Base-by-base conservation (phyloP, 2,113 vertebrate species). In the Notechis scutatus region DNA sequence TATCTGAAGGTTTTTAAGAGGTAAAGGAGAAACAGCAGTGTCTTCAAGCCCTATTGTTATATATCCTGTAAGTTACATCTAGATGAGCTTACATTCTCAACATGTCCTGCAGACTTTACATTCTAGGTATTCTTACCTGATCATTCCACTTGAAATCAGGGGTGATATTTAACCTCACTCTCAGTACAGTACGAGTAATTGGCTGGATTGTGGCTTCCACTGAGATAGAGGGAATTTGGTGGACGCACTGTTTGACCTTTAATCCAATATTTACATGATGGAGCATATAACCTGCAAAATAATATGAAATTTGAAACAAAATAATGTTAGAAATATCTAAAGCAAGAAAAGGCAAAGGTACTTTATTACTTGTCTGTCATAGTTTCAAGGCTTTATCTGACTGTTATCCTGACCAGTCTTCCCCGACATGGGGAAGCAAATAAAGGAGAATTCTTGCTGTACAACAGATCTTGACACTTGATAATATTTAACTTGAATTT, bases 151-250 rank as follows among this genome's bases (percentile, higher is more conserved):
- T 98, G 96, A 99, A 99, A 97, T 99, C 99, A 1, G 99, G 98
- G 91, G 96, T 96, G 94, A 99, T 95, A 89, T 61, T 96, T 55
- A 99, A 98, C 4, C 98, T 98, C 4, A 99, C 99, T 1, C 99
- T 98, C 23, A 99, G 97, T 59, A 99, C 99, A 0, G 99, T 99
- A 94, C 99, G 98, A 21, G 99, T 99, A 97, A 99, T 99, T 95
- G 99, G 99, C 95, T 99, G 99, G 96, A 99, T 98, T 0, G 96
- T 98, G 56, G 99, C 99, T 96, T 99, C 99, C 98, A 99, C 98
- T 18, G 96, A 92, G 94, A 99, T 97, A 9, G 98, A 98, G 85
- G 99, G 99, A 94, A 99, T 98, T 98, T 99, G 99, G 96, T 99
- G 99, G 94, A 98, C 99, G 59, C 99, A 99, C 54, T 99, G 99